Evolutionary conservation across 2,797 vertebrate genomes (phyloP), one percentile per base, ranked within the genome.

Genomic region (Eutrigla gurnardus): DNA sequence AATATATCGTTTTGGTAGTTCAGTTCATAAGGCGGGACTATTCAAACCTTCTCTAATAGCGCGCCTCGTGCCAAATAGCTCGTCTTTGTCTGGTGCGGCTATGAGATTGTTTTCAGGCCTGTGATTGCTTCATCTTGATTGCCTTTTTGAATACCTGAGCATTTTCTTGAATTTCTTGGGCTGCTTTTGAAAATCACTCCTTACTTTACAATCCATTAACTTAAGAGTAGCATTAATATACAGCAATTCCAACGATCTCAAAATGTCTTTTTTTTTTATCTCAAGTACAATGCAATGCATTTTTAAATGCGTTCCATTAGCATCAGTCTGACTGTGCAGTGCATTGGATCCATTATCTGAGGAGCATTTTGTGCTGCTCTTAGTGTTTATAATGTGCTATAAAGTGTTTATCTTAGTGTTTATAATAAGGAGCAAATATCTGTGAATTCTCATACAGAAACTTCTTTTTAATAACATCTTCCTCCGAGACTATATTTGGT

Each of bases 1-100:
- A 81, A 89, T 88, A 65, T 82, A 73, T 88, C 46, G 86, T 86
- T 25, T 85, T 83, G 55, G n/a, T 58, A 61, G 62, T 77, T 70
- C 62, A 69, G 25, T 79, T 86, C 54, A 83, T 78, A 67, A 64
- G 32, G 6, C 67, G 54, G 64, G 35, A 17, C 40, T 52, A 35
- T 82, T 77, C 72, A 69, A 84, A 77, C 59, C 47, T 46, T 25
- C 33, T 53, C 13, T 65, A 62, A 50, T 61, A 58, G 42, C 42
- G 43, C 18, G 59, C 64, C 65, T 82, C 46, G 35, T 43, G 52
- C 61, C 68, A 74, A 75, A 77, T 74, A 6, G 62, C 53, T 55
- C 1, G 2, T 64, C 35, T 70, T 67, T 83, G 47, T 81, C 70
- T 69, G 46, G 12, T 42, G 15, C 12, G 58, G 53, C 62, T 88